These are phyloP conservation scores for Myotis davidii DNA, from an alignment of 2,113 vertebrate species.

Conservation along the genomic window DNA sequence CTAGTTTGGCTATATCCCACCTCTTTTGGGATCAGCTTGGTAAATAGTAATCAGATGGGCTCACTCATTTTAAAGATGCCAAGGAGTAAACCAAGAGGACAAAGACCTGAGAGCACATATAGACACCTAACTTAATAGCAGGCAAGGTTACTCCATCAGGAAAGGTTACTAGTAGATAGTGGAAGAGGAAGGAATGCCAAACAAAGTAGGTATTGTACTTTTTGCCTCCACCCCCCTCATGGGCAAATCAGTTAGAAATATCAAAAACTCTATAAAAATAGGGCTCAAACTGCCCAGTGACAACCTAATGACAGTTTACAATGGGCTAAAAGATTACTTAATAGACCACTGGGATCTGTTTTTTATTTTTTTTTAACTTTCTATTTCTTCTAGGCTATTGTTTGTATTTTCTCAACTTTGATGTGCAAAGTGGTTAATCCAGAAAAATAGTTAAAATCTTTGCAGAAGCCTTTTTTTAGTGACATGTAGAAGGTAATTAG, in stretches of 20 bases:
- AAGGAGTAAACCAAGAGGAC: neutral
- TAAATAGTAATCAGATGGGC: neutral
- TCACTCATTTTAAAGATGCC: neutral
- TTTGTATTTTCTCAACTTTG: neutral
- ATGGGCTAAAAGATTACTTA: neutral
- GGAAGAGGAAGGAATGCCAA: neutral
- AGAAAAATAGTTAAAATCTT: conserved; percentile 26
- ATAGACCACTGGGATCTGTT: neutral
- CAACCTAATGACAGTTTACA: conserved; percentile 39
- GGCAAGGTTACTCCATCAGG: neutral
- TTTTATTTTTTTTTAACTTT: neutral
- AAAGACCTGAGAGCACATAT: neutral
- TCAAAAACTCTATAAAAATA: neutral
- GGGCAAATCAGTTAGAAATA: conserved; percentile 7
- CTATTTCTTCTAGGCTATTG: conserved; percentile 25
- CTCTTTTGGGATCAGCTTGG: too few species aligned
- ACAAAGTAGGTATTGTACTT: neutral
- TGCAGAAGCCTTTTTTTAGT: conserved; percentile 10
- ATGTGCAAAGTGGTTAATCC: neutral
- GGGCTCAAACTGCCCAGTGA: conserved; percentile 11
- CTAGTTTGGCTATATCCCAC: too few species aligned
- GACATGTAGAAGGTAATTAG: neutral
- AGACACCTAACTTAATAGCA: neutral
- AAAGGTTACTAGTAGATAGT: neutral
- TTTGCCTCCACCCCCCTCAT: neutral